Evolutionary conservation across 2,888 invertebrate species (phyloP).

Genomic region (Dioctria rufipes): DNA sequence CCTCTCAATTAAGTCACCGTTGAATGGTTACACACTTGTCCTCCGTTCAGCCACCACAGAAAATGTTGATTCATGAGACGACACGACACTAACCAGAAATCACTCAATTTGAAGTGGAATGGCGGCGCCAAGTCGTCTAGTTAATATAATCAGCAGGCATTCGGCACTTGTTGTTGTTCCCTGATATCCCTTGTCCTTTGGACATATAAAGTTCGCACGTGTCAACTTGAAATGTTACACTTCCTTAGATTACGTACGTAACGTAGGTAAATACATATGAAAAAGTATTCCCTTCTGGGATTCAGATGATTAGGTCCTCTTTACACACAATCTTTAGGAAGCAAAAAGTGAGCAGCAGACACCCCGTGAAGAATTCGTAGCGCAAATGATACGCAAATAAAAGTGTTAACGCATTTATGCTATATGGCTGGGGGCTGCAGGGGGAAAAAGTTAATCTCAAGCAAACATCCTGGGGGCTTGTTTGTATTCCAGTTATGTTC

Average conservation of each 20-base stretch:
- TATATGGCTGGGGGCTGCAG: constrained; percentile 33
- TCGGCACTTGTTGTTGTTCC: neutral
- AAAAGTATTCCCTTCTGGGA: neutral
- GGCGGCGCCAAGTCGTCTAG: neutral
- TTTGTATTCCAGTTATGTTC: constrained; percentile 58
- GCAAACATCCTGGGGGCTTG: constrained; percentile 62
- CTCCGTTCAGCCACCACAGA: neutral
- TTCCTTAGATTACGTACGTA: neutral
- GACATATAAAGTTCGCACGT: constrained; percentile 34
- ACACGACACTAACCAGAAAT: neutral
- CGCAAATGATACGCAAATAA: constrained; percentile 59
- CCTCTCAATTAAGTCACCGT: constrained; percentile 33
- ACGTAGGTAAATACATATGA: too few relatives aligned
- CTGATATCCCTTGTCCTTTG: constrained; percentile 23
- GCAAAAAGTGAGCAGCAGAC: neutral
- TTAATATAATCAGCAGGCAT: neutral
- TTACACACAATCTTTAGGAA: neutral
- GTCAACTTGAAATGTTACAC: constrained; percentile 24
- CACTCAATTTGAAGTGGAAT: neutral
- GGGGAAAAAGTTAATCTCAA: constrained; percentile 61
- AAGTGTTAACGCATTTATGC: constrained; percentile 41
- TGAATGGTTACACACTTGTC: constrained; percentile 14
- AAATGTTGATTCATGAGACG: neutral
- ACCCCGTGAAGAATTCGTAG: neutral
- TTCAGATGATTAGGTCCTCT: constrained; percentile 17